phyloP scores from a whole-genome alignment of 2,888 invertebrate species.

The Anagyrus pseudococci region DNA sequence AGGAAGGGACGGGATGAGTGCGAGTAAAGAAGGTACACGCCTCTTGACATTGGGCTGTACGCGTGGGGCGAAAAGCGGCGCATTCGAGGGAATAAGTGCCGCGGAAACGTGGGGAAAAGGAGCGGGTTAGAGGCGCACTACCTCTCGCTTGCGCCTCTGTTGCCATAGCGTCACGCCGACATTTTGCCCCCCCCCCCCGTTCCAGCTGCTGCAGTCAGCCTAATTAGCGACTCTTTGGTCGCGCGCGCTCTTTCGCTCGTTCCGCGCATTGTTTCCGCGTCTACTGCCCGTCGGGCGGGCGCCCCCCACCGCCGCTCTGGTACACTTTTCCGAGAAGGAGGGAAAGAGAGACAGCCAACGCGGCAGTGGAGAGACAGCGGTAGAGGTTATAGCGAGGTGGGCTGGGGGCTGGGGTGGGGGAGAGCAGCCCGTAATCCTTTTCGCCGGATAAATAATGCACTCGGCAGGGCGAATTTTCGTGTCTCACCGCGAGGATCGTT shows the following conservation, averaged over 20 bases:
- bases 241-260: neutral
- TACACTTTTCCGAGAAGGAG: too few relatives aligned
- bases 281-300: neutral
- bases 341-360: too few relatives aligned
- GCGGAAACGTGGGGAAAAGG: neutral
- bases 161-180: constrained; percentile 17
- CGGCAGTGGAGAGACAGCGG: too few relatives aligned
- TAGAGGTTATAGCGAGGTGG: too few relatives aligned
- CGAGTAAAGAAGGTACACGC: neutral
- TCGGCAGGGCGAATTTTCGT: constrained; percentile 4
- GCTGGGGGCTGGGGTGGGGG: too few relatives aligned
- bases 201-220: too few relatives aligned
- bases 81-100: constrained; percentile 41
- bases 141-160: constrained; percentile 12
- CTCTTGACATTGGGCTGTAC: too few relatives aligned
- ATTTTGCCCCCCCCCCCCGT: constrained; percentile 14
- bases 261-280: constrained; percentile 35
- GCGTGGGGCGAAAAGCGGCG: too few relatives aligned
- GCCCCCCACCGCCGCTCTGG: too few relatives aligned
- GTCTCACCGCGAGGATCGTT: constrained; percentile 5
- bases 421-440: neutral
- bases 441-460: constrained; percentile 27
- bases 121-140: too few relatives aligned
- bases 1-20: neutral
- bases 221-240: constrained; percentile 39